Conservation (phyloP, 2,113 vertebrate genomes). For the Rafetus swinhoei region DNA sequence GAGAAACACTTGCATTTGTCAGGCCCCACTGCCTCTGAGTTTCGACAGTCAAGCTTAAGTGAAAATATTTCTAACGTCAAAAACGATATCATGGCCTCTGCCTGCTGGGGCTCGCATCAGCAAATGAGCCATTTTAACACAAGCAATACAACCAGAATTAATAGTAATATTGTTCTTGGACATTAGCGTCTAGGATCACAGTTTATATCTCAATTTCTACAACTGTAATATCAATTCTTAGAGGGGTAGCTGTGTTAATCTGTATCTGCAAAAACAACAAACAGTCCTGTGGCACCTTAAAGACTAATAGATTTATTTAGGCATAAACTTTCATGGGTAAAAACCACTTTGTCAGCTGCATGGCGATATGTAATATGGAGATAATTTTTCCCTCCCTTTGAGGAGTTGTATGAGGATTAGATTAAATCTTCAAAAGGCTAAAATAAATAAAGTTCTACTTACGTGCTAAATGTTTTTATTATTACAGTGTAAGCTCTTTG, state of each 20-base stretch:
- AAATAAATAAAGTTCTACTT: not conserved
- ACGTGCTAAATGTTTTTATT: not conserved
- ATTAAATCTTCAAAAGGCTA: not conserved
- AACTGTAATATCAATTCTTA: not conserved
- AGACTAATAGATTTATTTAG: too few relatives aligned
- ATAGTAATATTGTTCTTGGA: fast-evolving
- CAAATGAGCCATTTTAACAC: not conserved
- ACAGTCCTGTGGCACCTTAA: too few relatives aligned
- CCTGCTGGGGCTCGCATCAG: fast-evolving
- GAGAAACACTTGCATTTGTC: not conserved
- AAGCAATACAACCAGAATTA: not conserved
- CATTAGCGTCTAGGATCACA: not conserved
- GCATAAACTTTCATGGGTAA: too few relatives aligned
- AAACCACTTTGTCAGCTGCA: too few relatives aligned
- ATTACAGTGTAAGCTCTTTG: not conserved
- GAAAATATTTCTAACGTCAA: not conserved
- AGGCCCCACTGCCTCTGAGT: not conserved
- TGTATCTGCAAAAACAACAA: too few relatives aligned
- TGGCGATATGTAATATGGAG: not conserved
- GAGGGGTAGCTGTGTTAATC: too few relatives aligned
- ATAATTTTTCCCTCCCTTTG: not conserved
- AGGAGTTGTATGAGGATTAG: not conserved
- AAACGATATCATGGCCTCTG: fast-evolving
- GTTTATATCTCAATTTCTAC: not conserved
- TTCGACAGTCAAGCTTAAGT: not conserved